These are phyloP conservation scores for Neelides sp. DNA, from an alignment of 1,140 invertebrate species.

Conservation along the genomic window DNA sequence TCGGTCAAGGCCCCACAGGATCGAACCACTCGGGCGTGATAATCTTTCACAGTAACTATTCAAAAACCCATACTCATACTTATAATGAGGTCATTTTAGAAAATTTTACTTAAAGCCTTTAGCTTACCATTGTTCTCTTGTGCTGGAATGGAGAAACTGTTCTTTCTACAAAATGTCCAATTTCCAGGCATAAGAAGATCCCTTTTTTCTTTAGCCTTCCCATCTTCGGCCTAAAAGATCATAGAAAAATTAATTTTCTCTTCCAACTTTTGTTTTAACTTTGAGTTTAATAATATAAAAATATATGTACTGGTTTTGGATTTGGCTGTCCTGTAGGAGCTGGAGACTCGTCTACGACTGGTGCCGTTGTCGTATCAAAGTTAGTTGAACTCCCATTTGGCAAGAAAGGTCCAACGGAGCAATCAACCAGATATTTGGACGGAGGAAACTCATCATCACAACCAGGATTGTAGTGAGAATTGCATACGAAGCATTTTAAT, in stretches of 20 bases:
- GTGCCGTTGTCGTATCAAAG: too few relatives aligned
- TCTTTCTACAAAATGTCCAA: slow-evolving; percentile 22
- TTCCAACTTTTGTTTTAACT: too few relatives aligned
- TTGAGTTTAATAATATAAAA: too few relatives aligned
- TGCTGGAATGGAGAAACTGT: slow-evolving; percentile 7
- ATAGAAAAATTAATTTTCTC: too few relatives aligned
- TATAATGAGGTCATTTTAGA: neutral
- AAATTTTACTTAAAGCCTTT: neutral
- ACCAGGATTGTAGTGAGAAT: slow-evolving; percentile 10
- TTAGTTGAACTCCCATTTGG: neutral
- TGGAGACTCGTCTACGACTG: neutral
- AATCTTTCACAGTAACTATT: slow-evolving; percentile 1
- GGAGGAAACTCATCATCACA: slow-evolving; percentile 11
- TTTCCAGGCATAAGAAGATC: neutral
- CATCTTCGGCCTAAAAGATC: neutral
- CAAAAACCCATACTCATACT: neutral
- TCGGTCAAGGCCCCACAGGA: slow-evolving; percentile 18
- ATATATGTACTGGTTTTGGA: neutral
- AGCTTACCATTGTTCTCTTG: slow-evolving; percentile 20
- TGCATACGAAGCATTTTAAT: slow-evolving; percentile 24
- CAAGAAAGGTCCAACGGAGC: slow-evolving; percentile 1
- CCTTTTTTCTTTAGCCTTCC: neutral
- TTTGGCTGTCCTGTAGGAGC: neutral
- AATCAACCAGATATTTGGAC: slow-evolving; percentile 13
- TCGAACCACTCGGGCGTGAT: slow-evolving; percentile 4